Conservation (phyloP, 2,797 vertebrate species). For the Myoxocephalus aenaeus region DNA sequence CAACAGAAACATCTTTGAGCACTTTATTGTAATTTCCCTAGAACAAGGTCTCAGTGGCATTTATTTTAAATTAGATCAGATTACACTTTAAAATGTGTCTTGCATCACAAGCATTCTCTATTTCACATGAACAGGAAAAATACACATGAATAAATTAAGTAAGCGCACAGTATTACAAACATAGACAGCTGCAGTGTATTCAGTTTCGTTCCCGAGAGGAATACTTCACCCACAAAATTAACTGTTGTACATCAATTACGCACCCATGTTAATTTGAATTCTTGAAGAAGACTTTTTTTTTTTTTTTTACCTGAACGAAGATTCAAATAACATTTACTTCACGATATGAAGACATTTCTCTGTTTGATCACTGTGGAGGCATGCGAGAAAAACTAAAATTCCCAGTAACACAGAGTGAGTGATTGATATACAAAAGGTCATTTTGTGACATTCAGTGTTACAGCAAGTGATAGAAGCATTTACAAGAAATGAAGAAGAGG, state of each 20-base stretch:
- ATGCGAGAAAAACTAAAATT: not conserved
- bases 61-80: slow-evolving; percentile 1
- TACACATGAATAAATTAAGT: not conserved
- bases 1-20: not conserved
- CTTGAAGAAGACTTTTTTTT: not conserved
- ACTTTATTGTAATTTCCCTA: not conserved
- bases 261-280: not conserved
- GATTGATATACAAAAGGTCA: not conserved
- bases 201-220: not conserved
- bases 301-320: too few species aligned
- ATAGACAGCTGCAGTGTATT: not conserved
- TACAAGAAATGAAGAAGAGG: not conserved
- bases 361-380: too few species aligned
- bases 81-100: not conserved
- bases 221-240: not conserved
- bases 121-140: not conserved
- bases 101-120: not conserved
- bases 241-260: not conserved
- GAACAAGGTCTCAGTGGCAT: not conserved
- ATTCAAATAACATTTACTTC: too few species aligned
- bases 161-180: not conserved
- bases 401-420: not conserved
- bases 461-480: not conserved
- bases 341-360: too few species aligned
- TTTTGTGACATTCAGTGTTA: not conserved